These are phyloP conservation scores for Sarcophaga variegata DNA, from an alignment of 2,888 invertebrate species.

Conservation along the genomic window DNA sequence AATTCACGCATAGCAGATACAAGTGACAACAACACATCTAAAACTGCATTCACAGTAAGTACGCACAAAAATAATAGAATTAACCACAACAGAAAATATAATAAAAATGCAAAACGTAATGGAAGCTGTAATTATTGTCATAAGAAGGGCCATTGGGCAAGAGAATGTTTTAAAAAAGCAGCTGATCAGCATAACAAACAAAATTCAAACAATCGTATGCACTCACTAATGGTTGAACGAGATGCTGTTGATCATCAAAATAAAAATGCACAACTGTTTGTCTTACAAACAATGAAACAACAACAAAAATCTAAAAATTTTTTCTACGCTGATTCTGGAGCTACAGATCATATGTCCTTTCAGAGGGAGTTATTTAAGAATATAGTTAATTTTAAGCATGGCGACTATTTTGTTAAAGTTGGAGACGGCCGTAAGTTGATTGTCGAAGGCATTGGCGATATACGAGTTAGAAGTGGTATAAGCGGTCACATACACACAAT, in stretches of 20 bases:
- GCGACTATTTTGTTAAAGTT: constrained; percentile 54
- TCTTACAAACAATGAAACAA: constrained; percentile 36
- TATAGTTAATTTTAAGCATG: constrained; percentile 29
- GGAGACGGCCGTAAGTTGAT: no score
- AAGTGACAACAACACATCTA: constrained; percentile 13
- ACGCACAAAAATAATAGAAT: constrained; percentile 30
- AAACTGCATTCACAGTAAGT: constrained; percentile 17
- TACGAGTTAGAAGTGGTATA: constrained; percentile 58
- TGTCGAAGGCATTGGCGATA: constrained; percentile 63
- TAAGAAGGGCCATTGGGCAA: constrained; percentile 63
- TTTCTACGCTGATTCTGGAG: constrained; percentile 70
- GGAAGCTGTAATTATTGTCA: constrained; percentile 64
- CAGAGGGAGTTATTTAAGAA: constrained; percentile 58
- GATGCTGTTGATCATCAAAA: constrained; percentile 1
- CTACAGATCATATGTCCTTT: constrained; percentile 71
- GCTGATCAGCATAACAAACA: constrained; percentile 53
- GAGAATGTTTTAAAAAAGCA: constrained; percentile 63
- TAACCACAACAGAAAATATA: constrained; percentile 1
- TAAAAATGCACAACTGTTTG: constrained; percentile 49
- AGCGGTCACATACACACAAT: constrained; percentile 27
- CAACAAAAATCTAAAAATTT: constrained; percentile 50
- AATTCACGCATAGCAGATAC: constrained; percentile 10
- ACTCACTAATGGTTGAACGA: constrained; percentile 15
- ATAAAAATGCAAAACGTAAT: constrained; percentile 35
- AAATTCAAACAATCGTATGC: constrained; percentile 7